Evolutionary conservation across 2,888 invertebrate species (phyloP).

Genomic region (Chalcis sispes): DNA sequence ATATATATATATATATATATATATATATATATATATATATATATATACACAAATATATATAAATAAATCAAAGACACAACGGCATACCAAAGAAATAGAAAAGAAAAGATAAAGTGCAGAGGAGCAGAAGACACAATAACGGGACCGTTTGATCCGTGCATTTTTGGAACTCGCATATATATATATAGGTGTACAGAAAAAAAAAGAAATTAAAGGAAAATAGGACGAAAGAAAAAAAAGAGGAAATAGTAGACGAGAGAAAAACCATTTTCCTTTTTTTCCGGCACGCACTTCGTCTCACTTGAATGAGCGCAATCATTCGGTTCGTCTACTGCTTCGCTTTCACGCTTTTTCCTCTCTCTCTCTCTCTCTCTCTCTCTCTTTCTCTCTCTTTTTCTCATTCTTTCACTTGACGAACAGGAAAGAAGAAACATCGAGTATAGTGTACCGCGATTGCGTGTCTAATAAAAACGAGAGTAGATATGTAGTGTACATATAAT

Average conservation of each 20-base stretch:
- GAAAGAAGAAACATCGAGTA: no score
- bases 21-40: no score
- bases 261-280: conserved; percentile 44
- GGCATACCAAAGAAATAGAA: background rate
- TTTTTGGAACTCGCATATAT: no score
- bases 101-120: conserved; percentile 2
- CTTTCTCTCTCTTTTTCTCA: no score
- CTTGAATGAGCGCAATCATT: conserved; percentile 46
- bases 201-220: no score
- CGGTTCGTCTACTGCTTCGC: background rate
- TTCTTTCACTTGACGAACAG: no score
- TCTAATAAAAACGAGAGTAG: conserved; percentile 24
- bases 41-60: no score
- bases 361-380: no score
- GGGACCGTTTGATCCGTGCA: conserved; percentile 40
- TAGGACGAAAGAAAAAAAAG: no score
- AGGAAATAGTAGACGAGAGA: background rate
- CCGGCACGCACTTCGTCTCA: conserved; percentile 47
- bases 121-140: conserved; percentile 18
- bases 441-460: background rate
- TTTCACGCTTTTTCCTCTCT: no score
- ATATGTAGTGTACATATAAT: no score
- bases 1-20: no score
- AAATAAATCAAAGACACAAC: background rate
- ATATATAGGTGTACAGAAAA: background rate